These are phyloP conservation scores for Synergus umbraculus DNA, from an alignment of 2,888 invertebrate genomes.

Conservation along the genomic window DNA sequence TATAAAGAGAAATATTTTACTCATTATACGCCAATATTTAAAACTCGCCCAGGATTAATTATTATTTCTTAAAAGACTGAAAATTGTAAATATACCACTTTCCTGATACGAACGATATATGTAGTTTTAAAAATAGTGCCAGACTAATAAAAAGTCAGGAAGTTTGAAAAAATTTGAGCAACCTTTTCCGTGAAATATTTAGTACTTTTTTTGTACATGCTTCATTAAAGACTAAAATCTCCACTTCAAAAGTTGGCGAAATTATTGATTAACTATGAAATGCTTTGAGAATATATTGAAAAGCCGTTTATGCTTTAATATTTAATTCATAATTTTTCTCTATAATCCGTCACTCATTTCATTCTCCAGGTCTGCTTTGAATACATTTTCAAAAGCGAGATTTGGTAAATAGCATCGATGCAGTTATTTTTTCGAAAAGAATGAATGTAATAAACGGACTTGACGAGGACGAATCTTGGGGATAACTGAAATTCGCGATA, in stretches of 20 bases:
- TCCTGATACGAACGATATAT: neutral
- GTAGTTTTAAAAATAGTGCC: neutral
- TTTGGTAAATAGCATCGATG: neutral
- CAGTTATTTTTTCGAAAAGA: conserved; percentile 29
- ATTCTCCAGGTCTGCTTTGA: neutral
- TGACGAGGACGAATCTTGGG: conserved; percentile 5
- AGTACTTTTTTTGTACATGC: neutral
- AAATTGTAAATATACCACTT: no score
- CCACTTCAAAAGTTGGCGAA: no score
- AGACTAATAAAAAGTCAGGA: neutral
- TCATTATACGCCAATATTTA: no score
- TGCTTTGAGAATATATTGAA: no score
- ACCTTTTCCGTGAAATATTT: neutral
- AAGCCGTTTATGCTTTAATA: no score
- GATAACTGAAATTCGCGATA: conserved; percentile 3
- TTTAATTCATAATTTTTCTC: neutral
- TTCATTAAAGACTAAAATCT: neutral
- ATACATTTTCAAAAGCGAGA: neutral
- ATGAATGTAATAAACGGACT: conserved; percentile 47
- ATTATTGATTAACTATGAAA: no score
- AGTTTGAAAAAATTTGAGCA: neutral
- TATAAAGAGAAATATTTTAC: conserved; percentile 47
- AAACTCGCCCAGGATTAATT: conserved; percentile 41
- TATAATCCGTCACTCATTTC: conserved; percentile 10
- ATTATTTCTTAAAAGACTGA: conserved; percentile 43